Evolutionary conservation across 2,888 invertebrate species (phyloP).

Genomic region (Pristionchus japonicus): DNA sequence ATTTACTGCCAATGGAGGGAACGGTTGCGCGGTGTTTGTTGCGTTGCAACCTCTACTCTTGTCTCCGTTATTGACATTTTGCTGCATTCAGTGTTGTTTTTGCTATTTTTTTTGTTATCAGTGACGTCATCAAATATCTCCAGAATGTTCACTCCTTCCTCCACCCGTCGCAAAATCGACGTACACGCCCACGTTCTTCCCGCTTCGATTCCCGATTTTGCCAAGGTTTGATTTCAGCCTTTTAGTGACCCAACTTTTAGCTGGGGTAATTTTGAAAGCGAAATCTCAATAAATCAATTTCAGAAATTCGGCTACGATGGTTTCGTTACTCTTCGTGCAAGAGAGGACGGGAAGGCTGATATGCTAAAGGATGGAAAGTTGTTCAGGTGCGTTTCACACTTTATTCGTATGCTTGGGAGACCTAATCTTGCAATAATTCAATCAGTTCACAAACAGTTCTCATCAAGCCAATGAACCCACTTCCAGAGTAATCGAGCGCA

Average conservation of each 20-base stretch:
- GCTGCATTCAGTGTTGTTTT: not conserved
- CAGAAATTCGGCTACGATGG: constrained; percentile 79
- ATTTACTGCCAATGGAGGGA: not conserved
- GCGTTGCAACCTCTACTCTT: not conserved
- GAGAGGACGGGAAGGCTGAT: constrained; percentile 74
- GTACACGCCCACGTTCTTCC: constrained; percentile 80
- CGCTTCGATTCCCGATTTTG: constrained; percentile 78
- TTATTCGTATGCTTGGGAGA: not conserved
- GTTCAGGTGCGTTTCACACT: constrained; percentile 72
- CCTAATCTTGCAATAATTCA: not conserved
- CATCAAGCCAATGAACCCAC: not conserved
- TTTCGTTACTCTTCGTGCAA: constrained; percentile 77
- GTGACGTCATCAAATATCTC: not conserved
- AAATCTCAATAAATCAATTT: constrained; percentile 12
- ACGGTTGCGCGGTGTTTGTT: not conserved
- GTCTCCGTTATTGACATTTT: not conserved
- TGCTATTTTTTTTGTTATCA: too few relatives aligned
- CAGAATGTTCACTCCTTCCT: constrained; percentile 45
- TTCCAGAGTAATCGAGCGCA: constrained; percentile 77
- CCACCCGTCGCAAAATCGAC: constrained; percentile 77
- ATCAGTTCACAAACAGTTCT: not conserved
- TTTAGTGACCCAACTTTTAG: not conserved
- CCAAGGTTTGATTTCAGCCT: constrained; percentile 74
- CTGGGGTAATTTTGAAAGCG: not conserved
- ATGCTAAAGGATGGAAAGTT: constrained; percentile 79